phyloP scores from a whole-genome alignment of 2,797 vertebrate species.

The Caiman crocodilus region DNA sequence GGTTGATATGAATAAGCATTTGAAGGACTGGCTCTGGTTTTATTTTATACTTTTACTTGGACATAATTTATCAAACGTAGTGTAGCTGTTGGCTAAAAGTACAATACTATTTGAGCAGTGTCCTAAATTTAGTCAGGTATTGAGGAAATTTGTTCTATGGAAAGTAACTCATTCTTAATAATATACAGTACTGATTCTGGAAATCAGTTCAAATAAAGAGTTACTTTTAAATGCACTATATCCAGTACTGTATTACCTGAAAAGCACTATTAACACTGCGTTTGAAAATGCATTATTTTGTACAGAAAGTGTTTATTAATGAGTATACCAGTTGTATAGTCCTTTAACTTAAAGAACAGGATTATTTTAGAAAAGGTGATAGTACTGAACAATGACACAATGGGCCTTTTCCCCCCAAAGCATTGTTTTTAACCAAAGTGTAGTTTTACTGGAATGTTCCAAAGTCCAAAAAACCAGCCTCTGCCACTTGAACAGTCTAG shows the following conservation, averaged over 20 bases:
- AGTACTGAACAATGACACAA: constrained; percentile 60
- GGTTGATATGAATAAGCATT: neutral
- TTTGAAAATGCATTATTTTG: constrained; percentile 74
- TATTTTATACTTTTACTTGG: neutral
- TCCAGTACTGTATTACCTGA: constrained; percentile 66
- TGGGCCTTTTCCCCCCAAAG: neutral
- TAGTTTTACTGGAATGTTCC: constrained; percentile 52
- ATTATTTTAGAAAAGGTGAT: constrained; percentile 64
- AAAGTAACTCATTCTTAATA: neutral
- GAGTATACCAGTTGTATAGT: constrained; percentile 49
- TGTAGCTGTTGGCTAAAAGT: neutral
- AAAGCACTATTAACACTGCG: constrained; percentile 63
- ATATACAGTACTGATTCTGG: constrained; percentile 30
- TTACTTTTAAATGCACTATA: constrained; percentile 59
- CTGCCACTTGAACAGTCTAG: constrained; percentile 73
- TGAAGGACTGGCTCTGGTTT: neutral
- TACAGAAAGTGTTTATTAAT: constrained; percentile 40
- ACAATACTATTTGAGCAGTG: neutral
- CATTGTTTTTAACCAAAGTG: constrained; percentile 34
- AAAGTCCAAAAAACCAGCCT: constrained; percentile 22
- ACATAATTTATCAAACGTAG: neutral
- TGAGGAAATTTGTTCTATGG: constrained; percentile 12
- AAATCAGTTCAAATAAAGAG: constrained; percentile 18
- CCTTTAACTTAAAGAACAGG: constrained; percentile 60
- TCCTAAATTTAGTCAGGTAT: constrained; percentile 7